Evolutionary conservation across 1,140 invertebrate genomes (phyloP).

Genomic region (Drosophila rhopaloa): DNA sequence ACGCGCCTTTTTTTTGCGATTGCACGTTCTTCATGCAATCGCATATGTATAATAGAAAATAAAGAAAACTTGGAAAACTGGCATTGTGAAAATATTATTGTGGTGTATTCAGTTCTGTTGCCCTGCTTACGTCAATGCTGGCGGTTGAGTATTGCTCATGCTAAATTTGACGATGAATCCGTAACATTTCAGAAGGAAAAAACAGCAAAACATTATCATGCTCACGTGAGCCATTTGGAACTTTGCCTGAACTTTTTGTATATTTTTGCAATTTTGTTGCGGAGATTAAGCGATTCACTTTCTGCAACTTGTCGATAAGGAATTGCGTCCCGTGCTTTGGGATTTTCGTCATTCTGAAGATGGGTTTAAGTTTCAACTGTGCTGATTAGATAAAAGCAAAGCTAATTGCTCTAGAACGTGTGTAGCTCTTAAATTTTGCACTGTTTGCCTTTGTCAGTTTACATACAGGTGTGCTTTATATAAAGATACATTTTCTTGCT

Average conservation of each 20-base stretch:
- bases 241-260: conserved; percentile 23
- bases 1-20: conserved; percentile 44
- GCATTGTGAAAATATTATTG: conserved; percentile 27
- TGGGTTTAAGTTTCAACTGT: conserved; percentile 6
- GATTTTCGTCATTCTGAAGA: conserved; percentile 15
- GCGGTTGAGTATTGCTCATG: conserved; percentile 9
- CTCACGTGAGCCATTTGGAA: conserved; percentile 64
- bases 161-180: conserved; percentile 9
- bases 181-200: conserved; percentile 9
- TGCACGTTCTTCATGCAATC: conserved; percentile 36
- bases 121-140: conserved; percentile 51
- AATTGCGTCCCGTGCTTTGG: conserved; percentile 18
- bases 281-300: conserved; percentile 22
- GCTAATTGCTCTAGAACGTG: conserved; percentile 22
- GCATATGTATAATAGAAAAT: conserved; percentile 18
- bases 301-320: conserved; percentile 33
- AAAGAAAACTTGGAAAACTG: conserved; percentile 40
- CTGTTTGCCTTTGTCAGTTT: conserved; percentile 1
- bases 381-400: conserved; percentile 30
- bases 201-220: conserved; percentile 1
- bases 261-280: conserved; percentile 19
- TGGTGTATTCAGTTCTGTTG: conserved; percentile 19
- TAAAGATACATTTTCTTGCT: not conserved
- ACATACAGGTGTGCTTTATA: conserved; percentile 1
- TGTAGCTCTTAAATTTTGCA: conserved; percentile 14